Base-by-base conservation (phyloP, 2,888 invertebrate genomes). In the Epinotia ramella region DNA sequence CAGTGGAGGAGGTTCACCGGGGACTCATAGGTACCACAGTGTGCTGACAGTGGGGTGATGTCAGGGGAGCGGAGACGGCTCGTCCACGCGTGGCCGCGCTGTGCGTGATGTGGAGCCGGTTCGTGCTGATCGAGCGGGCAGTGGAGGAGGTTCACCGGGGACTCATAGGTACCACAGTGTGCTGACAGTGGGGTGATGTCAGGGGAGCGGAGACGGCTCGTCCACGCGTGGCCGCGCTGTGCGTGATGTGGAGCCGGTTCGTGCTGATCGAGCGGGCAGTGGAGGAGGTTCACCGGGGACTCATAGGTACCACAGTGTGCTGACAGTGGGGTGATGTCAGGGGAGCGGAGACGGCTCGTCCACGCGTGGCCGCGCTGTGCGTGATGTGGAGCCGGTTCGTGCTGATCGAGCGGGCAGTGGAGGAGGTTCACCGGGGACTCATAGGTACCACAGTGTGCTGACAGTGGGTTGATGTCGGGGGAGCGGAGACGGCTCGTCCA, bases 321-420 rank as follows among this genome's bases (percentile, higher is more conserved):
- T 3, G 56, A 18, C 9, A n/a, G 18, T 98, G 86, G 99, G 99
- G 93, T 95, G 98, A 78, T 96, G 99, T 81, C 97, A n/a, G 99
- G 88, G 95, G 77, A 96, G 98, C 87, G 99, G 99, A 92, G 98
- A 98, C 70, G 98, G 81, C 95, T 98, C 84, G 99, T 99, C 33
- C 6, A 6, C 33, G 33, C 83, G 97, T 99, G 77, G 99, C 99
- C 64, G 98, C 99, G 77, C 96, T 98, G 70, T 99, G 99, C 94
- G 99, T 99, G 78, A 97, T 99, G 90, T 99, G 99, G 99, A 99
- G 99, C 9, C 95, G 99, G 78, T 99, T 99, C 92, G 99, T 99
- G 83, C 97, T 99, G 80, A 99, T 99, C 83, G 99, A 99, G 92
- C 96, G 99, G 72, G 99, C 99, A 12, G 98, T 98, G 7, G 98